Evolutionary conservation across 2,888 invertebrate genomes (phyloP), one percentile per base, ranked within the genome.

Genomic region (Tiphia femorata): DNA sequence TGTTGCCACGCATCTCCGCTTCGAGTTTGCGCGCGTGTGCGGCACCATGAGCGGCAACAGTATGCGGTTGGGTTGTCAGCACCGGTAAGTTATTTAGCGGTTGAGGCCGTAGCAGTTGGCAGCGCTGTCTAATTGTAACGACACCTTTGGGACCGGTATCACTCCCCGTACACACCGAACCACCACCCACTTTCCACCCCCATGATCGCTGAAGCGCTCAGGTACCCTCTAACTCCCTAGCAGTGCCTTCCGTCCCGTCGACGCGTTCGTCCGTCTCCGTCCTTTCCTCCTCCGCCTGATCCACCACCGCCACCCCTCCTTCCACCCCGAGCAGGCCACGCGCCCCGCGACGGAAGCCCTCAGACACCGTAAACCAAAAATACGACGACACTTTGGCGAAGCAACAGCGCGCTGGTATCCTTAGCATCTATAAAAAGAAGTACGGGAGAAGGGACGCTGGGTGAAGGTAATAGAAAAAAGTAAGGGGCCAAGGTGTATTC

Each of bases 121-220:
- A 77, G 77, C 68, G 67, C 76, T 78, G 81, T 81, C 80, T 81
- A 81, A 81, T 81, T 81, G 79, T 81, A 81, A 81, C 80, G 80
- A 79, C 76, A 78, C 81, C 81, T 79, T 75, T 76, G 81, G 81
- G 81, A 79, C 75, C 66, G 67, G 67, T 73, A 70, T 75, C 76
- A 64, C 67, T 66, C 72, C 68, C 67, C 69, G 62, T 55, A 57
- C 63, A 63, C 65, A 58, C 67, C 67, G 56, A 58, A 62, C 67
- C 51, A 30, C 46, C 72, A 58, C 69, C 69, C 69, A 58, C 65
- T 62, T 66, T 64, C 66, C 65, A 64, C 60, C 65, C 64, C 65
- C 62, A 62, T 55, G 67, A 64, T 66, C 67, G 74, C 59, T 64
- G 70, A 75, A 76, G 64, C 73, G 71, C 67, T 70, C 73, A 71